A percentile compares a stretch with the other conserved stretches of the same genome.
Evolutionary conservation across 1,140 invertebrate species (phyloP).

Genomic region (Sinonovacula constricta): DNA sequence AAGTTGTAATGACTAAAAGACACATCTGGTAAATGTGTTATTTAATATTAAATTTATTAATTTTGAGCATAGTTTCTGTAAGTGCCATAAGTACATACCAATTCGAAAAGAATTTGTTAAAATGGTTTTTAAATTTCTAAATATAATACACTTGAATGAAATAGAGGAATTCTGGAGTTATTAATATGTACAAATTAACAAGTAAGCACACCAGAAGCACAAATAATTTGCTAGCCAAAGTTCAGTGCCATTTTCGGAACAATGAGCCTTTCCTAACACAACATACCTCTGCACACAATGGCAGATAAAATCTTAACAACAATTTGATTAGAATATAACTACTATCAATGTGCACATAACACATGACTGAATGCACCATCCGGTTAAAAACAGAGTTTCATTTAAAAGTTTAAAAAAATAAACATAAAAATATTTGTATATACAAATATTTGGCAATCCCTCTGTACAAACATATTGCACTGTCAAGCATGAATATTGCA

Average conservation of each 20-base stretch:
- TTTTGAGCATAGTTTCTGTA: too few relatives aligned
- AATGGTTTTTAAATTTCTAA: too few relatives aligned
- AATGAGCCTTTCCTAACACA: neutral
- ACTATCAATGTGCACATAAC: too few relatives aligned
- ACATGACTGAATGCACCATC: neutral
- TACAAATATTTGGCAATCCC: conserved; percentile 50
- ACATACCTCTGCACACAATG: neutral
- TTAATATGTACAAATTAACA: neutral
- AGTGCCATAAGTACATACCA: too few relatives aligned
- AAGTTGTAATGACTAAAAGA: too few relatives aligned
- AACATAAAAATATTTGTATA: conserved; percentile 56
- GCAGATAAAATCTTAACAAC: neutral
- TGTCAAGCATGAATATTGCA: conserved; percentile 22
- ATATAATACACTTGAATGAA: too few relatives aligned
- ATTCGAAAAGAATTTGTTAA: too few relatives aligned
- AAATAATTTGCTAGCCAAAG: neutral
- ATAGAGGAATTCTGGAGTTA: too few relatives aligned
- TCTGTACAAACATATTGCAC: conserved; percentile 55
- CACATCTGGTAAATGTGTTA: too few relatives aligned
- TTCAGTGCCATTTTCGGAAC: neutral
- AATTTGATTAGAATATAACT: too few relatives aligned
- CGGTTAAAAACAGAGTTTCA: conserved; percentile 51
- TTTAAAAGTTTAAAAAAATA: conserved; percentile 40
- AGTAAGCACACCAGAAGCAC: neutral
- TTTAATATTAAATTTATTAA: too few relatives aligned